phyloP scores from a whole-genome alignment of 2,888 invertebrate species.

The Phortica okadai region DNA sequence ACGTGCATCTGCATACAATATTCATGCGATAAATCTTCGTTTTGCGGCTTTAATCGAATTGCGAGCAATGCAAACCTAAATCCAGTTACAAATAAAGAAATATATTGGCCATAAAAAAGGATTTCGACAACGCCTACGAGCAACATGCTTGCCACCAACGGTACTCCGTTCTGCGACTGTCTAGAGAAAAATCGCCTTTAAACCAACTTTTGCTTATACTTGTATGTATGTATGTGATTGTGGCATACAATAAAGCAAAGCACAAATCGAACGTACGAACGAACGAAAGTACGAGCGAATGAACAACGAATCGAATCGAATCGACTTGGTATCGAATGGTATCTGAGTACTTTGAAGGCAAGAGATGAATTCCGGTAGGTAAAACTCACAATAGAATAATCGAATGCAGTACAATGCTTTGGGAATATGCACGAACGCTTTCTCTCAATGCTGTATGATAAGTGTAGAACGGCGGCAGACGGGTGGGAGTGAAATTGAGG shows the following conservation, averaged over 20 bases:
- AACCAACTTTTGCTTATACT: neutral
- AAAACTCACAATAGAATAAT: constrained; percentile 27
- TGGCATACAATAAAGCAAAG: constrained; percentile 18
- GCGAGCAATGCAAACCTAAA: constrained; percentile 60
- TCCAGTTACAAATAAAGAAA: constrained; percentile 70
- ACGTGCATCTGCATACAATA: constrained; percentile 48
- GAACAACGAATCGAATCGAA: neutral
- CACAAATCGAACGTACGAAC: constrained; percentile 9
- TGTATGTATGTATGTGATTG: neutral
- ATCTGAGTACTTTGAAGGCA: neutral
- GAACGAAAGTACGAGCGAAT: neutral
- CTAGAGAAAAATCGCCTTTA: neutral
- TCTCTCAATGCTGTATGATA: constrained; percentile 21
- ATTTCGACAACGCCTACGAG: constrained; percentile 48
- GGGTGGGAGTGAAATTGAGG: neutral
- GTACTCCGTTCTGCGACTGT: neutral
- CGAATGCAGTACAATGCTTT: constrained; percentile 26
- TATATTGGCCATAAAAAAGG: constrained; percentile 71
- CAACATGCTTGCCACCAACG: neutral
- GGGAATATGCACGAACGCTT: constrained; percentile 31
- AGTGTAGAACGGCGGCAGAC: neutral
- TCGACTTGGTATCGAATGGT: neutral
- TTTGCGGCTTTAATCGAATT: constrained; percentile 71
- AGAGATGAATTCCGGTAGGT: constrained; percentile 16
- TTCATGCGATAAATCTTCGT: constrained; percentile 65